phyloP scores from a whole-genome alignment of 2,113 vertebrate species.

The Promerops cafer region DNA sequence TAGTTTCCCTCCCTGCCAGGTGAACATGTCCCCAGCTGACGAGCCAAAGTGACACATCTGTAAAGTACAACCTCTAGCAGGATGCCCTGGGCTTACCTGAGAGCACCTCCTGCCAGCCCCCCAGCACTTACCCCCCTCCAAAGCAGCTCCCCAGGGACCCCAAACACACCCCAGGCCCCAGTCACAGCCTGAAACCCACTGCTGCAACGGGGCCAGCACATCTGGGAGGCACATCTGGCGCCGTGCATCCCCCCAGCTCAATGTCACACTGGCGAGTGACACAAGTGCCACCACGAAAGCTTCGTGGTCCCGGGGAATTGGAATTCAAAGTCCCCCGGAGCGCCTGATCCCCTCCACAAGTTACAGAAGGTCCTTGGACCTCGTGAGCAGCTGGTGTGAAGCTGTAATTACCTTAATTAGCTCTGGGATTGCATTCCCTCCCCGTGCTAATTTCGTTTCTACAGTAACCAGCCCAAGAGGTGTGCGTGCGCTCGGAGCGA shows the following conservation, averaged over 20 bases:
- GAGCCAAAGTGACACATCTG: neutral
- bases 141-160: neutral
- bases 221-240: neutral
- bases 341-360: conserved; percentile 40
- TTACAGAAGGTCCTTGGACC: conserved; percentile 68
- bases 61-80: neutral
- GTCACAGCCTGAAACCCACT: neutral
- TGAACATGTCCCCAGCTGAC: neutral
- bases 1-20: neutral
- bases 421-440: conserved; percentile 66
- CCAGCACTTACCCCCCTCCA: neutral
- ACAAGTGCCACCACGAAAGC: neutral
- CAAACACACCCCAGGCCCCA: neutral
- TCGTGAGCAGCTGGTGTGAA: conserved; percentile 68
- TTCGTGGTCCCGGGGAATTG: neutral
- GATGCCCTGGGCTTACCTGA: neutral
- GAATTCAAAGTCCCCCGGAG: conserved; percentile 4
- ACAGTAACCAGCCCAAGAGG: conserved; percentile 66
- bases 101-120: neutral
- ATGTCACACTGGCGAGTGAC: neutral
- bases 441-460: conserved; percentile 65
- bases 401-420: conserved; percentile 72
- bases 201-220: neutral
- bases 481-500: neutral
- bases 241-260: neutral